phyloP scores from a whole-genome alignment of 1,140 invertebrate genomes.

The Euura lappo region DNA sequence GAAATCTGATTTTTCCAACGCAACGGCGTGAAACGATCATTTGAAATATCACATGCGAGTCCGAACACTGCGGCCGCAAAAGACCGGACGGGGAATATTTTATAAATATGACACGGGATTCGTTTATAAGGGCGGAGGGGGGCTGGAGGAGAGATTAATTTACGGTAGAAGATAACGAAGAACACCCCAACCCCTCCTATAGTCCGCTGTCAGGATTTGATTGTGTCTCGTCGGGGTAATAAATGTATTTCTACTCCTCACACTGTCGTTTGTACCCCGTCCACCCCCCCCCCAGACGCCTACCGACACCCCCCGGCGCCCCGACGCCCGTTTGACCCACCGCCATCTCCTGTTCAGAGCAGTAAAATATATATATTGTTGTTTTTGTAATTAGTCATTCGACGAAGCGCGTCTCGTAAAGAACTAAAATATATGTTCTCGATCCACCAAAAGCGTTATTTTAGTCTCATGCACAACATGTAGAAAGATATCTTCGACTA shows the following conservation, averaged over 20 bases:
- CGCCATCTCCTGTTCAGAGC: slow-evolving; percentile 20
- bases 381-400: slow-evolving; percentile 59
- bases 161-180: slow-evolving; percentile 56
- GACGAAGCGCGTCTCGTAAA: slow-evolving; percentile 46
- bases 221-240: slow-evolving; percentile 53
- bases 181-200: slow-evolving; percentile 39
- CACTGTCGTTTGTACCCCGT: slow-evolving; percentile 33
- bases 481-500: not conserved
- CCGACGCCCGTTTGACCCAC: not conserved
- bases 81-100: slow-evolving; percentile 36
- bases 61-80: not conserved
- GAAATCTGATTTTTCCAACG: slow-evolving; percentile 5
- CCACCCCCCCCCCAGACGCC: not conserved
- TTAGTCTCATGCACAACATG: not conserved
- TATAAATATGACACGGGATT: slow-evolving; percentile 40
- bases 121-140: slow-evolving; percentile 18
- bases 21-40: slow-evolving; percentile 5
- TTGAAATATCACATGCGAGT: slow-evolving; percentile 4
- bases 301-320: not conserved
- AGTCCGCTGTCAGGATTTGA: slow-evolving; percentile 45
- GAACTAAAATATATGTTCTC: slow-evolving; percentile 52
- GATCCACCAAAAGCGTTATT: slow-evolving; percentile 29
- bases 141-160: slow-evolving; percentile 50
- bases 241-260: slow-evolving; percentile 52
- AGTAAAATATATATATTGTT: slow-evolving; percentile 58